Conservation (phyloP, 2,888 invertebrate genomes). For the Thereva unica region DNA sequence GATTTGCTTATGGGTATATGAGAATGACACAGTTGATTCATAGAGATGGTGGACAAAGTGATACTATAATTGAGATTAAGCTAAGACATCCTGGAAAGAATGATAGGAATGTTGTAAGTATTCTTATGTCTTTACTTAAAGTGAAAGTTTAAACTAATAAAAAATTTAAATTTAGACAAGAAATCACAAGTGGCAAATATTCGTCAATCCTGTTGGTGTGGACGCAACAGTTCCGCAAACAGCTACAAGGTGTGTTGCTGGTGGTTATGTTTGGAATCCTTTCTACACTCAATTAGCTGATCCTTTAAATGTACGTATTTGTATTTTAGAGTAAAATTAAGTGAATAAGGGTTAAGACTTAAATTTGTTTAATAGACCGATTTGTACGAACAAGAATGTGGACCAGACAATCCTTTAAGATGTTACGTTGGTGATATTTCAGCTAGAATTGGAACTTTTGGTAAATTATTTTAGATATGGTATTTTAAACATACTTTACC, state of each 20-base stretch:
- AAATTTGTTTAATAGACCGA: conserved; percentile 67
- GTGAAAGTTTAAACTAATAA: not conserved
- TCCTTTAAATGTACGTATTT: conserved; percentile 83
- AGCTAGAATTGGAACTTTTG: conserved; percentile 79
- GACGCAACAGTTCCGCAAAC: conserved; percentile 84
- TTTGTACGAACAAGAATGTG: conserved; percentile 84
- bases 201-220: conserved; percentile 88
- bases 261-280: conserved; percentile 91
- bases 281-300: conserved; percentile 87
- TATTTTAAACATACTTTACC: not conserved
- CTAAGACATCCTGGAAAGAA: conserved; percentile 83
- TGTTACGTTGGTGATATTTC: conserved; percentile 92
- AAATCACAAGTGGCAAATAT: conserved; percentile 88
- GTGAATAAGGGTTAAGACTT: not conserved
- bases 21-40: conserved; percentile 88
- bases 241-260: conserved; percentile 83
- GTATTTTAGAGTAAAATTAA: conserved; percentile 22
- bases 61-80: conserved; percentile 88
- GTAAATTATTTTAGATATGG: conserved; percentile 51
- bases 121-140: not conserved
- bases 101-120: conserved; percentile 75
- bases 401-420: conserved; percentile 81
- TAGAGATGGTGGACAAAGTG: conserved; percentile 82
- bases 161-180: conserved; percentile 63
- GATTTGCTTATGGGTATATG: conserved; percentile 84